Conservation (phyloP, 2,113 vertebrate species). For the Dicerorhinus sumatrensis region DNA sequence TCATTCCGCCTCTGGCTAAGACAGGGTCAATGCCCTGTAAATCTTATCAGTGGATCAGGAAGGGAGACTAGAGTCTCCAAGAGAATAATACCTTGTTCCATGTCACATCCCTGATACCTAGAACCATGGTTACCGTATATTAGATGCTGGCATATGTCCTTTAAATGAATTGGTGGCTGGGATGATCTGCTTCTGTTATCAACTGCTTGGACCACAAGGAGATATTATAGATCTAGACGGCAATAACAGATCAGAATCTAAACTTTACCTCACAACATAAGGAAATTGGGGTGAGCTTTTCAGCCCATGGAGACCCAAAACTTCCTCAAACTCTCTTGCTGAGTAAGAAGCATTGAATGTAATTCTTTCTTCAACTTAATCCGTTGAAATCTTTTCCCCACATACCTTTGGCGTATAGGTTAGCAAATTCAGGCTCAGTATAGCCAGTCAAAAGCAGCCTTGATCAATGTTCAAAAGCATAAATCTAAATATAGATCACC, state of each 20-base stretch:
- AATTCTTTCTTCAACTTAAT: conserved; percentile 38
- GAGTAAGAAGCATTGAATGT: background rate
- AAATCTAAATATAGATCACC: conserved; percentile 48
- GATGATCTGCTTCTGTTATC: background rate
- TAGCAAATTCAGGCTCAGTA: conserved; percentile 28
- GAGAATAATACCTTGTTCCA: background rate
- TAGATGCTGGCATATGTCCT: background rate
- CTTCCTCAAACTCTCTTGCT: background rate
- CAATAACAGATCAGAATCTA: background rate
- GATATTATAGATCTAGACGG: background rate
- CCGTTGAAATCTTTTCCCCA: background rate
- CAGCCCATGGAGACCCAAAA: background rate
- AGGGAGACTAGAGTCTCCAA: background rate
- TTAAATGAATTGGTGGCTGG: background rate
- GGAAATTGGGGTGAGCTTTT: background rate
- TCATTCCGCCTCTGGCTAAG: background rate
- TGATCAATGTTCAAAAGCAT: conserved; percentile 39
- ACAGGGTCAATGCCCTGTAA: background rate
- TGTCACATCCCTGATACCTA: background rate
- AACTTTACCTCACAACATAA: background rate
- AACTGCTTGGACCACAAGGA: background rate
- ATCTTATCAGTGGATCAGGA: background rate
- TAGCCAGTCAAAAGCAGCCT: background rate
- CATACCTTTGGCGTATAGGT: background rate
- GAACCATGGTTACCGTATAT: background rate